These are phyloP conservation scores for Peromyscus polionotus DNA, from an alignment of 2,113 vertebrate species.

Conservation along the genomic window DNA sequence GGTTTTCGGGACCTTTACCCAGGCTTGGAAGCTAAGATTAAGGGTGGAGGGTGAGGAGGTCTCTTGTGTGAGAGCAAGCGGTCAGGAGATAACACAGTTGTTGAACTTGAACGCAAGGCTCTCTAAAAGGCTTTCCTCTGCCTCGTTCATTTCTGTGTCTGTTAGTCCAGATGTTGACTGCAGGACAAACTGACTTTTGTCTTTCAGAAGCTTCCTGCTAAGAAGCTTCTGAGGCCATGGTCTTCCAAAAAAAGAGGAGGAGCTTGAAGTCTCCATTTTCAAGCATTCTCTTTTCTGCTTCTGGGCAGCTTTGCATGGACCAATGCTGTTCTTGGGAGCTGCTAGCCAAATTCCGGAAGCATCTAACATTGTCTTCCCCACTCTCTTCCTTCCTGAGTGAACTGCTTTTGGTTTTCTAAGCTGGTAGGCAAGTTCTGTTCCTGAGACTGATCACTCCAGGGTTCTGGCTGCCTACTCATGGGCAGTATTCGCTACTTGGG, in stretches of 20 bases:
- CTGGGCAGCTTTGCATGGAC: constrained; percentile 5
- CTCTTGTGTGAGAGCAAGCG: background rate
- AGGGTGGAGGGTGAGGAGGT: background rate
- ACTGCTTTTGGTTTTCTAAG: background rate
- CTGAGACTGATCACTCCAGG: constrained; percentile 6
- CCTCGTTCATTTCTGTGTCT: background rate
- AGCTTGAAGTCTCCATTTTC: constrained; percentile 26
- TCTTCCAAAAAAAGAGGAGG: constrained; percentile 60
- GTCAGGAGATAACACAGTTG: background rate
- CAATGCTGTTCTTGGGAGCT: background rate
- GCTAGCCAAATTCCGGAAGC: constrained; percentile 15
- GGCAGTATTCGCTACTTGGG: constrained; percentile 16
- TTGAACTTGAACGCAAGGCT: background rate
- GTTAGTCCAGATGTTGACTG: background rate
- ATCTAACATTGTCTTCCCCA: constrained; percentile 18
- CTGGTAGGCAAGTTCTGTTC: background rate
- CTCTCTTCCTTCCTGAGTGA: constrained; percentile 13
- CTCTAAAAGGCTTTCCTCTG: background rate
- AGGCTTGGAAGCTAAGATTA: background rate
- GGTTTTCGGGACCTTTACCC: constrained; percentile 17
- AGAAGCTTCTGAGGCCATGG: constrained; percentile 6
- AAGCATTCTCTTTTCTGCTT: constrained; percentile 47
- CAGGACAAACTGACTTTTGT: background rate
- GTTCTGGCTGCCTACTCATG: background rate
- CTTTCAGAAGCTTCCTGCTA: constrained; percentile 45